Percentiles rank a stretch among this genome's conserved stretches.
phyloP scores from a whole-genome alignment of 2,113 vertebrate species.

The Geothlypis trichas region DNA sequence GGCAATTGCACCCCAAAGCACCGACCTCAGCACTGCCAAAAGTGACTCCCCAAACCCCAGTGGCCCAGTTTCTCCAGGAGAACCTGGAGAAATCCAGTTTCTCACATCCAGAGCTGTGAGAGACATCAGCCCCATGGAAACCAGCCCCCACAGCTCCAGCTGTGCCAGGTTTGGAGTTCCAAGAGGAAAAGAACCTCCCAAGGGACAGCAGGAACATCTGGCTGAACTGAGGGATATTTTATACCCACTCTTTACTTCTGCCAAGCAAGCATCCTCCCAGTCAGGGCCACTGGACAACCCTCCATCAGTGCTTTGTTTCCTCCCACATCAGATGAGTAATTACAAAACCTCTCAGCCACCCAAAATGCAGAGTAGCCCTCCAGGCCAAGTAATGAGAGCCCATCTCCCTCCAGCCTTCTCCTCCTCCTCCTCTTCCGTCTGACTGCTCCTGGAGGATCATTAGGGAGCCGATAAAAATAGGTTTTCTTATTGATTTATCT shows the following conservation, averaged over 20 bases:
- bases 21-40: not conserved
- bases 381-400: constrained; percentile 27
- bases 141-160: not conserved
- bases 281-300: not conserved
- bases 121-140: not conserved
- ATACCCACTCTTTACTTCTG: not conserved
- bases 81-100: no score
- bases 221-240: not conserved
- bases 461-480: constrained; percentile 81
- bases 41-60: not conserved
- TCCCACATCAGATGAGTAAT: not conserved
- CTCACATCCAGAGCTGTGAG: not conserved
- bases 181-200: not conserved
- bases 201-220: not conserved
- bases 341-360: constrained; percentile 25
- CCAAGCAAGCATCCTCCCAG: not conserved
- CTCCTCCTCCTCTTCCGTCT: constrained; percentile 38
- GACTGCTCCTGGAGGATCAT: constrained; percentile 66
- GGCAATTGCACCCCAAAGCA: accelerated
- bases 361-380: not conserved
- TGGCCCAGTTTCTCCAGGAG: not conserved
- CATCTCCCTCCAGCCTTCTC: constrained; percentile 15
- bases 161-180: not conserved
- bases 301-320: not conserved
- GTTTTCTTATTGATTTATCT: constrained; percentile 79